Evolutionary conservation across 1,140 invertebrate species (phyloP).

Genomic region (Drusus annulatus): DNA sequence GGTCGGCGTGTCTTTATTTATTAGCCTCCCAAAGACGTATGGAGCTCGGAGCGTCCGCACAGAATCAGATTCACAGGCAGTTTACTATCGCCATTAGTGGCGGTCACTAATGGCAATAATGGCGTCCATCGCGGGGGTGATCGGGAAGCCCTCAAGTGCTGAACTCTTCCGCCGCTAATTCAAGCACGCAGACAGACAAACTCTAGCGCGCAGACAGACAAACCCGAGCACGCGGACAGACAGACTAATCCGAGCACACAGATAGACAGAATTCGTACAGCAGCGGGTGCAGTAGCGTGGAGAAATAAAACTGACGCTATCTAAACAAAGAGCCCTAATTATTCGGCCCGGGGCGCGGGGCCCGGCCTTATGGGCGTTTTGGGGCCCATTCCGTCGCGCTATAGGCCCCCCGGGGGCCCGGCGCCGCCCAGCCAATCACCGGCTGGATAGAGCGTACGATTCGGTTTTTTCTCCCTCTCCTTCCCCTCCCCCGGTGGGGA

Average conservation of each 20-base stretch:
- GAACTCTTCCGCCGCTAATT: constrained; percentile 48
- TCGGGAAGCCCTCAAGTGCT: background rate
- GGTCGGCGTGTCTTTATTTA: background rate
- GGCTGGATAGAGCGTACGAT: constrained; percentile 46
- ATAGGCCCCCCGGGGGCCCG: constrained; percentile 70
- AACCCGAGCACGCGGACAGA: no score
- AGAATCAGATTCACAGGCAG: background rate
- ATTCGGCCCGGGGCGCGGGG: constrained; percentile 72
- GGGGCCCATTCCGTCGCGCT: constrained; percentile 72
- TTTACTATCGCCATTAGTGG: background rate
- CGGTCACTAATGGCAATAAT: background rate
- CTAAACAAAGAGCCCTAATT: constrained; percentile 75
- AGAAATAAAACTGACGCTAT: constrained; percentile 74
- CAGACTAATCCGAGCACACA: no score
- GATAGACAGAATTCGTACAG: no score
- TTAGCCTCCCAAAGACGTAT: constrained; percentile 18
- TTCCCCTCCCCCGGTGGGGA: background rate
- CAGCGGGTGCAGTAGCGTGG: constrained; percentile 59
- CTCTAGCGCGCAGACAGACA: no score
- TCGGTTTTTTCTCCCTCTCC: constrained; percentile 36
- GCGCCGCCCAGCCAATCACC: constrained; percentile 65
- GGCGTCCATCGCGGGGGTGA: constrained; percentile 15
- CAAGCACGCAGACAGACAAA: constrained; percentile 45
- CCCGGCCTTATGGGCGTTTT: constrained; percentile 72
- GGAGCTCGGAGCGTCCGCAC: background rate